Base-by-base conservation (phyloP, 1,140 invertebrate genomes). In the Brachionus rotundiformis region DNA sequence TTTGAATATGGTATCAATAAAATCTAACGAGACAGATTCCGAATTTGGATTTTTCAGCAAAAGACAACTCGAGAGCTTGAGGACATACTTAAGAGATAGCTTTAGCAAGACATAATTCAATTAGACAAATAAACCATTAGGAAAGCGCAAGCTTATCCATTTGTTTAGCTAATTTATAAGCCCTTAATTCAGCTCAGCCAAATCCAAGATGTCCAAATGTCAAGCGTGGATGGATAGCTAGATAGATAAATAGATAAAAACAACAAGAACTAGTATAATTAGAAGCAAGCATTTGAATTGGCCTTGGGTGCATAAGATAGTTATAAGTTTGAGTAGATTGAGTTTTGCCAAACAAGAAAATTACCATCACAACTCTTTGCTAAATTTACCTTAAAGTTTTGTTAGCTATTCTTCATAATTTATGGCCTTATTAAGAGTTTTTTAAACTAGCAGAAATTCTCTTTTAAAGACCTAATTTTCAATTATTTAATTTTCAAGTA, bases 271-370 rank as follows among this genome's bases (percentile, higher is more conserved):
- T 8, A 54, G 16, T 54, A 19, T 54, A 54, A 54, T 10, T 1
- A 19, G 47, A 54, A 54, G 47, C 47, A 54, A 54, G 47, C 23
- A 54, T 54, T 54, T 54, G 19, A 7, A 25, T 54, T 8, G 47
- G 47, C 47, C 47, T 54, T 54, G 47, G 19, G 16, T 54, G 47
- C 47, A n/a, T 54, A 23, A 54, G 19, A 16, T 54, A 54, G 23
- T 54, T 19, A 54, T 54, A 23, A 54, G 47, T 54, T 54, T 54
- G 16, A 3, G 1, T 54, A 23, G 47, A 1, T 54, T 54, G 23
- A 54, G 47, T 54, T 54, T 54, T 54, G 4, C 47, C 19, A 54
- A 54, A 54, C n/a, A 49, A 49, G 44, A 54, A 54, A n/a, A 54
- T 54, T 54, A 16, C 47, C 47, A 54, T 54, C 47, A 54, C 47